Evolutionary conservation across 2,797 vertebrate genomes (phyloP).

Genomic region (Prionace glauca): DNA sequence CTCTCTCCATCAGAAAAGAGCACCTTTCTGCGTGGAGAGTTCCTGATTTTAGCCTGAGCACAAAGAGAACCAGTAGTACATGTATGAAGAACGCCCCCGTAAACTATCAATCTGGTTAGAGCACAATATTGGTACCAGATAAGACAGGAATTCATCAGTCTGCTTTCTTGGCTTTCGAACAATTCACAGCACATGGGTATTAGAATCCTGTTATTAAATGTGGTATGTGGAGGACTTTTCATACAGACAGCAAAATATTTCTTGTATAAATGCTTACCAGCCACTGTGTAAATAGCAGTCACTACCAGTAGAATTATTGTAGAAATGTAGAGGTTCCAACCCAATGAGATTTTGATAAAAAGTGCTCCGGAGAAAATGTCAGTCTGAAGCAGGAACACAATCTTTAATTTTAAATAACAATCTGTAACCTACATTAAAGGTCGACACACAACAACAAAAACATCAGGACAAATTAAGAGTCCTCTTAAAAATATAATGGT

Average conservation of each 20-base stretch:
- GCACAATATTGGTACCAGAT: neutral
- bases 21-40: neutral
- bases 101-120: neutral
- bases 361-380: constrained; percentile 85
- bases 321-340: constrained; percentile 89
- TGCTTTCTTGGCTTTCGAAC: neutral
- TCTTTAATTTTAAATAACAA: neutral
- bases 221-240: neutral
- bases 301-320: constrained; percentile 71
- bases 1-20: neutral
- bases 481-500: neutral
- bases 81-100: neutral
- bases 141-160: neutral
- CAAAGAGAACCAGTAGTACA: neutral
- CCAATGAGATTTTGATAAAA: constrained; percentile 78
- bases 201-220: neutral
- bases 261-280: constrained; percentile 60
- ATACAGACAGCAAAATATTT: neutral
- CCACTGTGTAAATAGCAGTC: constrained; percentile 83
- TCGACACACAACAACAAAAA: neutral
- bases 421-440: neutral
- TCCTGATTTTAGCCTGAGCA: neutral
- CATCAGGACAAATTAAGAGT: neutral
- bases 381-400: constrained; percentile 57
- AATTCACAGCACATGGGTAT: neutral